Conservation (phyloP, 2,888 invertebrate species). For the Orchestes rusci region DNA sequence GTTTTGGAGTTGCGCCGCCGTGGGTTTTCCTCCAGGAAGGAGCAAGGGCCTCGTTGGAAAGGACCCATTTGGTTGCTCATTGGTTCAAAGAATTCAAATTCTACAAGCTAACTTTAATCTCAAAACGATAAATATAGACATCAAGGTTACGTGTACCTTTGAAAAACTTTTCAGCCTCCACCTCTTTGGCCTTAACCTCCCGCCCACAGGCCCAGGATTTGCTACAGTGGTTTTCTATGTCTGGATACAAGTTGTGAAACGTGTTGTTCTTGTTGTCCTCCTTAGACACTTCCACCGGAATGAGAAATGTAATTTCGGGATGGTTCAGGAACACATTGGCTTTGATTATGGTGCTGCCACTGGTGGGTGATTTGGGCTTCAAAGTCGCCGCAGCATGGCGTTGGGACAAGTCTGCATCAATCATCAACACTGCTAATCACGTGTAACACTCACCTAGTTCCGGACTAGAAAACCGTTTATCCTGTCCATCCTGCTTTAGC, state of each 20-base stretch:
- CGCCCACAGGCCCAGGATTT: conserved; percentile 36
- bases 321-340: conserved; percentile 38
- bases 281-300: conserved; percentile 32
- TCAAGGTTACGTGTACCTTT: too few relatives aligned
- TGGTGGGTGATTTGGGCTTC: conserved; percentile 24
- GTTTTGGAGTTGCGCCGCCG: conserved; percentile 35
- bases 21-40: conserved; percentile 34
- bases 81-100: conserved; percentile 39
- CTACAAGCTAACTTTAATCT: too few relatives aligned
- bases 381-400: too few relatives aligned
- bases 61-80: conserved; percentile 42
- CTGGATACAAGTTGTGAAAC: conserved; percentile 29
- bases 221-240: conserved; percentile 33
- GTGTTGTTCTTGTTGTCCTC: conserved; percentile 31
- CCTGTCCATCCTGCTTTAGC: too few relatives aligned
- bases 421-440: too few relatives aligned
- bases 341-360: conserved; percentile 27
- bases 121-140: too few relatives aligned
- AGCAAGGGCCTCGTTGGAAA: conserved; percentile 31
- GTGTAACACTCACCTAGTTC: conserved; percentile 29
- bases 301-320: conserved; percentile 42
- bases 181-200: conserved; percentile 30
- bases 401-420: too few relatives aligned
- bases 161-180: conserved; percentile 40
- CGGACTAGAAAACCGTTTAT: conserved; percentile 34